Percentiles rank a stretch among this genome's conserved stretches.
Evolutionary conservation across 2,797 vertebrate species (phyloP).

Genomic region (Protosalanx chinensis): DNA sequence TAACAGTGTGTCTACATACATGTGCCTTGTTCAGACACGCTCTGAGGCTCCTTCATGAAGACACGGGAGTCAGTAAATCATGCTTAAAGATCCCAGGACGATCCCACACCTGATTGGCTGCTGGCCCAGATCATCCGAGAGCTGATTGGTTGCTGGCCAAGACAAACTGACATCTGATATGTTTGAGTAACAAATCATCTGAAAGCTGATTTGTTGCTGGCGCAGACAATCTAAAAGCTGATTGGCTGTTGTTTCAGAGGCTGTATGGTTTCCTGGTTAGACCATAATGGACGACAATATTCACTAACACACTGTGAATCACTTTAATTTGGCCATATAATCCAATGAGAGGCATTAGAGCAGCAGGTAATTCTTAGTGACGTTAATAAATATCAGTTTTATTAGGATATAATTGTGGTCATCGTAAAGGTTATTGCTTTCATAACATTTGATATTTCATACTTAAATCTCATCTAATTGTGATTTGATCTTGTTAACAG

Average conservation of each 20-base stretch:
- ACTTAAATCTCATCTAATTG: conserved; percentile 72
- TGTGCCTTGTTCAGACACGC: neutral
- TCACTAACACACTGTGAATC: neutral
- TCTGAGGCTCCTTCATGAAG: neutral
- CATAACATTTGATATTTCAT: conserved; percentile 75
- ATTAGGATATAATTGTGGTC: conserved; percentile 73
- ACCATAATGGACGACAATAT: neutral
- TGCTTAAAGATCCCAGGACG: neutral
- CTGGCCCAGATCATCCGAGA: too few species aligned
- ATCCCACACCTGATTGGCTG: neutral
- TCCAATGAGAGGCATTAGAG: conserved; percentile 47
- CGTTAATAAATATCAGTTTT: conserved; percentile 76
- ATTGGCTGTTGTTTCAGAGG: too few species aligned
- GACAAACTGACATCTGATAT: too few species aligned
- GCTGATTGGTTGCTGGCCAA: too few species aligned
- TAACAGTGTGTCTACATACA: neutral
- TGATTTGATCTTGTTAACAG: conserved; percentile 59
- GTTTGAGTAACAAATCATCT: too few species aligned
- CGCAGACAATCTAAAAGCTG: neutral
- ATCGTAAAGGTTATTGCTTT: conserved; percentile 75
- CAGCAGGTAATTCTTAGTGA: conserved; percentile 69
- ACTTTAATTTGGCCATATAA: conserved; percentile 17
- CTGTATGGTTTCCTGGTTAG: neutral
- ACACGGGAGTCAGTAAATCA: neutral
- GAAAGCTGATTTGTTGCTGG: too few species aligned